A percentile compares a stretch with the other conserved stretches of the same genome.
phyloP scores from a whole-genome alignment of 2,888 invertebrate genomes.

The Ophion slaviceki region DNA sequence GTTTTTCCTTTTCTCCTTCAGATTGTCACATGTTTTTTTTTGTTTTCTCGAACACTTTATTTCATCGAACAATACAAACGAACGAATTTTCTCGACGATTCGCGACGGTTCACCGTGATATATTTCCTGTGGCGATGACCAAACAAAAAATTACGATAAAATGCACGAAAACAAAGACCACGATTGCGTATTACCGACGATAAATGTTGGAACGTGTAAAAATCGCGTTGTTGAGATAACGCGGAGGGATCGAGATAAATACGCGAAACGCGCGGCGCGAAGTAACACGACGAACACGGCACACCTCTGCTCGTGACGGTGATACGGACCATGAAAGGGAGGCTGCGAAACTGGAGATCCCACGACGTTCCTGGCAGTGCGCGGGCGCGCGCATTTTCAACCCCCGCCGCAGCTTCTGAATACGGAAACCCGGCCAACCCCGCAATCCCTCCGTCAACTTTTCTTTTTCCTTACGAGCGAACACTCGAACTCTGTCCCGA shows the following conservation, averaged over 20 bases:
- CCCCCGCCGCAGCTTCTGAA: constrained; percentile 72
- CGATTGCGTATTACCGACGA: not conserved
- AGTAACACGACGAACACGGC: constrained; percentile 71
- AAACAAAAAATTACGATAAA: not conserved
- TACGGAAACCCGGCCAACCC: constrained; percentile 74
- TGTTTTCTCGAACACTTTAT: constrained; percentile 36
- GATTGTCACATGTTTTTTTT: constrained; percentile 41
- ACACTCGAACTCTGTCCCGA: constrained; percentile 41
- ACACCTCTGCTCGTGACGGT: constrained; percentile 76
- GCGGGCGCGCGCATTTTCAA: constrained; percentile 78
- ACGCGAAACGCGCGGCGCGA: constrained; percentile 62
- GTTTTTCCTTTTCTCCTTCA: constrained; percentile 9
- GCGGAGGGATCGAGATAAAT: constrained; percentile 40
- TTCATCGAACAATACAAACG: constrained; percentile 8
- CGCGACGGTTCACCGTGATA: constrained; percentile 7
- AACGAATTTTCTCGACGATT: not conserved
- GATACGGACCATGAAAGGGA: constrained; percentile 81
- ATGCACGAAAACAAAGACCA: not conserved
- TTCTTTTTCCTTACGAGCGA: constrained; percentile 27
- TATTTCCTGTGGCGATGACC: not conserved
- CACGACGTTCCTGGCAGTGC: constrained; percentile 74
- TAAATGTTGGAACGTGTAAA: not conserved
- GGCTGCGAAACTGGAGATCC: constrained; percentile 82
- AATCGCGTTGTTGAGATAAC: constrained; percentile 3
- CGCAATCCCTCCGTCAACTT: constrained; percentile 51